Percentiles rank a stretch among this genome's conserved stretches.
Evolutionary conservation across 35 echinoderm and acorn worm species (phyloP).

Genomic region (Chiridota heheva): DNA sequence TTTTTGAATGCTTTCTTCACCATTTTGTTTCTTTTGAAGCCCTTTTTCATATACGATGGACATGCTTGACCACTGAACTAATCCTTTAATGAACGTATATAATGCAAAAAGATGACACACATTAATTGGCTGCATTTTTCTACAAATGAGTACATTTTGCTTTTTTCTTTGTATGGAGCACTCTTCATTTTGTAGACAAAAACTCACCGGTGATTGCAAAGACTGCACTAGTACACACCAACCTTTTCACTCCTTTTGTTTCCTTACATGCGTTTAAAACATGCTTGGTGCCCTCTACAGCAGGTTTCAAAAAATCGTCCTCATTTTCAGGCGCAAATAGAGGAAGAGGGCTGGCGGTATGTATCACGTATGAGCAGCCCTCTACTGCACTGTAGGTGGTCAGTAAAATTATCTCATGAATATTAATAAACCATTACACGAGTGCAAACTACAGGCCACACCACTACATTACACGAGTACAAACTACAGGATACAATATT

Average conservation of each 20-base stretch:
- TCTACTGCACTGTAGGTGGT: constrained; percentile 81
- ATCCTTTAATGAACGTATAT: too few species aligned
- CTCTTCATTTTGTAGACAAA: too few species aligned
- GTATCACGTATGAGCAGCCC: constrained; percentile 87
- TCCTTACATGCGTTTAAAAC: constrained; percentile 77
- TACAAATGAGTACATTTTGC: too few species aligned
- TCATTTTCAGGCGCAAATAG: constrained; percentile 54
- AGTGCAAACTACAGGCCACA: not conserved
- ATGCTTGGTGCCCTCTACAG: constrained; percentile 83
- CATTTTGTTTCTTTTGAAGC: too few species aligned
- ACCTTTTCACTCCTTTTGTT: constrained; percentile 77
- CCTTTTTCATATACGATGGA: too few species aligned
- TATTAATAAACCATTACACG: not conserved
- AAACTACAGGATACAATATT: too few species aligned
- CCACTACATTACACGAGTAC: too few species aligned
- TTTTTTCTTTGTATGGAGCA: too few species aligned
- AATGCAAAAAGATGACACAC: too few species aligned
- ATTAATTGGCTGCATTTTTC: too few species aligned
- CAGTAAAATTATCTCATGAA: not conserved
- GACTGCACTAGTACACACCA: constrained; percentile 86
- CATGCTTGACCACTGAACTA: too few species aligned
- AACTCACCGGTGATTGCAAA: constrained; percentile 66
- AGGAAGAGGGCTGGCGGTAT: constrained; percentile 84
- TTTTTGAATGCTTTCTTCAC: too few species aligned
- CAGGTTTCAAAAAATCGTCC: constrained; percentile 77